Conservation (phyloP, 1,140 invertebrate genomes). For the Trichonephila clavata region DNA sequence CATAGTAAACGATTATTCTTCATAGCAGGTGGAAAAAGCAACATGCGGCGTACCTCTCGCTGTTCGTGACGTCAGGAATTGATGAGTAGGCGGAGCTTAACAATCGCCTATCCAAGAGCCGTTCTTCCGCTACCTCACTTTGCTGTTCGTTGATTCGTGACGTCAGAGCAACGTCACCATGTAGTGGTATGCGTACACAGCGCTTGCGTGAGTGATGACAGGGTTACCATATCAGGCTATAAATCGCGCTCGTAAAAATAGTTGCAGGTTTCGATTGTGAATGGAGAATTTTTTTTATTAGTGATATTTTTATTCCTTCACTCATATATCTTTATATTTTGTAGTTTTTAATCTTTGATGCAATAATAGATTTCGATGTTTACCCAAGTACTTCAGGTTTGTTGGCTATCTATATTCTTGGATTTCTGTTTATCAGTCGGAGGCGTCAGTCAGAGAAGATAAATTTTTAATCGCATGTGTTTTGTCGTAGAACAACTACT, state of each 20-base stretch:
- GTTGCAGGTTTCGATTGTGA: neutral
- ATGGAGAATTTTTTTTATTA: neutral
- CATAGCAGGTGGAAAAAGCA: conserved; percentile 5
- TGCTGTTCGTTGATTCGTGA: neutral
- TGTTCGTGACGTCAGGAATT: conserved; percentile 43
- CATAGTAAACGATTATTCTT: conserved; percentile 53
- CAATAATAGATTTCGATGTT: conserved; percentile 19
- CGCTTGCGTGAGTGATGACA: conserved; percentile 35
- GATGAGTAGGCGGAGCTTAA: conserved; percentile 48
- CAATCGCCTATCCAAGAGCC: conserved; percentile 17
- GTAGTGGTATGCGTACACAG: neutral
- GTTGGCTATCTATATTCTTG: neutral
- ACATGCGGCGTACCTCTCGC: neutral
- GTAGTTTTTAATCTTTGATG: neutral
- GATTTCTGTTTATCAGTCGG: neutral
- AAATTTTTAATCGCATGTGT: neutral
- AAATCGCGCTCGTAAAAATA: neutral
- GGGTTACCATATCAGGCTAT: conserved; percentile 19
- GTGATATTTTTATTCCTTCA: neutral
- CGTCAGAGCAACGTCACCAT: conserved; percentile 35
- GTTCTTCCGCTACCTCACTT: conserved; percentile 61
- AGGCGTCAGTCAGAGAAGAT: neutral
- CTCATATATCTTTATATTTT: neutral
- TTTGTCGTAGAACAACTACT: neutral
- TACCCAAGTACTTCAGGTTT: neutral